A percentile compares a stretch with the other conserved stretches of the same genome.
Evolutionary conservation across 2,888 invertebrate genomes (phyloP).

Genomic region (Erebia ligea): DNA sequence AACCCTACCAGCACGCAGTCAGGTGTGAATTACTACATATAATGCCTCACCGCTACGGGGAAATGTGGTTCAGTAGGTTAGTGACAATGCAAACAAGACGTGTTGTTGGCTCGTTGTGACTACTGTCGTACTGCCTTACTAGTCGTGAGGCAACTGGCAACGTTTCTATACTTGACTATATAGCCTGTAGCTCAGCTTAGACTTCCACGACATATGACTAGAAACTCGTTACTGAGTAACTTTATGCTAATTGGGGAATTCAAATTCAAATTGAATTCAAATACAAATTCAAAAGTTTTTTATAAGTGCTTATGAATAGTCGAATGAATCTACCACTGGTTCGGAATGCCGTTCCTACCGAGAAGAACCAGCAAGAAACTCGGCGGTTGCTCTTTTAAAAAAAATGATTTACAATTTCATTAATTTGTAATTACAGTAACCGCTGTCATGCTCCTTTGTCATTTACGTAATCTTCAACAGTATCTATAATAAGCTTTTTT

Average conservation of each 20-base stretch:
- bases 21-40: conserved; percentile 30
- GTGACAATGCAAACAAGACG: conserved; percentile 15
- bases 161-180: background rate
- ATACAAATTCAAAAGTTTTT: too few species aligned
- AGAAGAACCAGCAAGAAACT: too few species aligned
- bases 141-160: background rate
- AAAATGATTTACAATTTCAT: too few species aligned
- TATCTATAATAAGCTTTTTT: too few species aligned
- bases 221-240: background rate
- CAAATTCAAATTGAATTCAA: too few species aligned
- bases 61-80: conserved; percentile 34
- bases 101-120: background rate
- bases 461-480: too few species aligned
- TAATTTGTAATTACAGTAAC: too few species aligned
- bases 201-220: background rate
- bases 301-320: too few species aligned
- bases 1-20: background rate
- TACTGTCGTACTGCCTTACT: background rate
- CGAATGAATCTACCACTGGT: too few species aligned
- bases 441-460: too few species aligned
- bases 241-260: background rate
- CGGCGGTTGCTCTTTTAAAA: too few species aligned
- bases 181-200: background rate
- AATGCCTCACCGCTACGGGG: conserved; percentile 21
- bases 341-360: too few species aligned